These are phyloP conservation scores for Danio albolineatus DNA, from an alignment of 2,797 vertebrate genomes.

Conservation along the genomic window DNA sequence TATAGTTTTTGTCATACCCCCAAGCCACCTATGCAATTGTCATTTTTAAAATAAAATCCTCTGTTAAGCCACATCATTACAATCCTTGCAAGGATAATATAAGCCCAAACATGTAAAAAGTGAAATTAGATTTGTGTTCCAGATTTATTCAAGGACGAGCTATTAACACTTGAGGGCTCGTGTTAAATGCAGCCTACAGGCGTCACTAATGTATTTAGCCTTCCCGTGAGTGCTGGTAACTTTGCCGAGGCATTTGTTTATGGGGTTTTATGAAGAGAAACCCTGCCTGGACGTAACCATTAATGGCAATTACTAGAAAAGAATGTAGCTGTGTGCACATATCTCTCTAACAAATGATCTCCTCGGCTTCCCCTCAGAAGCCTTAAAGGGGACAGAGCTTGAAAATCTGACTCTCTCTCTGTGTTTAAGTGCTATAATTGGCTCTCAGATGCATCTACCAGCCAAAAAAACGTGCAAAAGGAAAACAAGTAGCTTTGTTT, in stretches of 20 bases:
- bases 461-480: too few species aligned
- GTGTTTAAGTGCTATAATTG: too few species aligned
- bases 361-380: constrained; percentile 23
- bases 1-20: not conserved
- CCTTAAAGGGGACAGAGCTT: constrained; percentile 52
- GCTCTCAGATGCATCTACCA: too few species aligned
- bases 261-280: constrained; percentile 32
- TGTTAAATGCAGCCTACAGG: not conserved
- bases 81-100: not conserved
- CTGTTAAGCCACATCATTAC: not conserved
- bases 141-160: not conserved
- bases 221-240: constrained; percentile 22
- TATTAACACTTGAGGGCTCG: not conserved
- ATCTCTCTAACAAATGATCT: constrained; percentile 42
- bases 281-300: constrained; percentile 38
- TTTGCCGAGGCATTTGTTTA: constrained; percentile 25
- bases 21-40: not conserved
- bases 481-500: too few species aligned
- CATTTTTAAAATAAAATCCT: not conserved
- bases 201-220: constrained; percentile 5
- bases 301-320: constrained; percentile 53
- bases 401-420: constrained; percentile 17
- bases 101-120: constrained; percentile 3
- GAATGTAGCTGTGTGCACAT: constrained; percentile 26
- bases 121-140: not conserved